Evolutionary conservation across 2,113 vertebrate genomes (phyloP), one percentile per base, ranked within the genome.

Genomic region (Dunckerocampus dactyliophorus): DNA sequence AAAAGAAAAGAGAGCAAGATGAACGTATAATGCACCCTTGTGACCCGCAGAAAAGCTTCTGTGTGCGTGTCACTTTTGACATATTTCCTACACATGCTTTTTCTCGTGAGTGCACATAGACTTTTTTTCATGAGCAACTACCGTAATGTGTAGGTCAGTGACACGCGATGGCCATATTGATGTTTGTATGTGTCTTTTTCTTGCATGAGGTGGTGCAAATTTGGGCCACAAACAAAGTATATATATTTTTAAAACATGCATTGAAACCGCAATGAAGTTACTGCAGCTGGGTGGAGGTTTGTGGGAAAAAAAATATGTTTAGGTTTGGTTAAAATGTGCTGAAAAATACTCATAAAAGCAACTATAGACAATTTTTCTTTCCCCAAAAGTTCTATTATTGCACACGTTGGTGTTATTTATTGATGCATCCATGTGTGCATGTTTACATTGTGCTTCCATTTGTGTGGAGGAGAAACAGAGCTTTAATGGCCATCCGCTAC

Each of bases 41-140:
- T 76, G 62, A 58, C 5, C 34, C 22, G 48, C 53, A 64, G 55
- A 75, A 49, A 68, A 24, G 24, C 51, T 47, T 21, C 12, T 49
- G 47, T 31, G 37, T 59, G 42, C 59, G 16, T 65, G 66, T 71
- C 48, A 54, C 47, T 64, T 51, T 67, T 81, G 78, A 63, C 68
- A 70, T 50, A 73, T 75, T 79, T 52, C 56, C 42, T 28, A 54
- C 47, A 61, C 51, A 10, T 54, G n/a, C 12, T 4, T 31, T 19
- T 11, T 28, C 16, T 28, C 1, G 0, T 45, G 31, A 31, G 48
- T 50, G 48, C 20, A 71, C 56, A 62, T 34, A 45, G 65, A 55
- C 52, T 43, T 50, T 16, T 19, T 48, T 57, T 55, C 37, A 67
- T 17, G 60, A 65, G 51, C 47, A 54, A 47, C 39, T 11, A 39